Evolutionary conservation across 1,140 invertebrate species (phyloP).

Genomic region (Idris sp.): DNA sequence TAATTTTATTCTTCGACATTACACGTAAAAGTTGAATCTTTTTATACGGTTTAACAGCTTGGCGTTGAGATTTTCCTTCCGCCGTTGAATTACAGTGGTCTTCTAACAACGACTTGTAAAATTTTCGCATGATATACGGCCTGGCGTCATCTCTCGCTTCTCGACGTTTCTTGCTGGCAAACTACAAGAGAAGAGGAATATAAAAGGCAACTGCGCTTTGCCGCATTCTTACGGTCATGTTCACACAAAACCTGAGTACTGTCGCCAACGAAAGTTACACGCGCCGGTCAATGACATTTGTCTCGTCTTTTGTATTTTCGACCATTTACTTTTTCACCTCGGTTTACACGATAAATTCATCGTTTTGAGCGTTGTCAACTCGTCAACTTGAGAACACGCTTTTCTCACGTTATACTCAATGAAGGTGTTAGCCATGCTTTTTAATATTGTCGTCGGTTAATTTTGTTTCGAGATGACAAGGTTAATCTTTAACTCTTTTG

Average conservation of each 20-base stretch:
- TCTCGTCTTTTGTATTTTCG: slow-evolving; percentile 50
- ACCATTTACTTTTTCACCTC: slow-evolving; percentile 43
- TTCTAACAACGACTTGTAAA: slow-evolving; percentile 64
- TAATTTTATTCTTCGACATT: too few species aligned
- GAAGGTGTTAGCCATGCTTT: slow-evolving; percentile 45
- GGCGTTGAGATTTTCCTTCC: slow-evolving; percentile 57
- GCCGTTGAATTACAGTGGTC: slow-evolving; percentile 60
- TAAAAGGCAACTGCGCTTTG: slow-evolving; percentile 58
- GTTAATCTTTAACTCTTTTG: too few species aligned
- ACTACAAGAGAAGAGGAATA: slow-evolving; percentile 48
- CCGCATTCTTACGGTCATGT: slow-evolving; percentile 56
- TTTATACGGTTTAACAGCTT: slow-evolving; percentile 50
- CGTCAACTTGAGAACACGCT: slow-evolving; percentile 12
- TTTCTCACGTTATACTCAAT: slow-evolving; percentile 51
- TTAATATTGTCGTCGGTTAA: slow-evolving; percentile 43
- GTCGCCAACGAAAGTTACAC: slow-evolving; percentile 57
- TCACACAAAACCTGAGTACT: slow-evolving; percentile 57
- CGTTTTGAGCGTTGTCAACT: slow-evolving; percentile 21
- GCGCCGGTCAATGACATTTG: slow-evolving; percentile 53
- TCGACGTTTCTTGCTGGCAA: slow-evolving; percentile 44
- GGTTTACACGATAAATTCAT: slow-evolving; percentile 40
- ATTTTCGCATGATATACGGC: slow-evolving; percentile 66
- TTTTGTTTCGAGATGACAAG: slow-evolving; percentile 21
- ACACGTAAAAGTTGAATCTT: slow-evolving; percentile 35
- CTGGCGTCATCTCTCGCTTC: slow-evolving; percentile 53